A percentile compares a stretch with the other conserved stretches of the same genome.
Evolutionary conservation across 2,888 invertebrate species (phyloP).

Genomic region (Eupsilia transversa): DNA sequence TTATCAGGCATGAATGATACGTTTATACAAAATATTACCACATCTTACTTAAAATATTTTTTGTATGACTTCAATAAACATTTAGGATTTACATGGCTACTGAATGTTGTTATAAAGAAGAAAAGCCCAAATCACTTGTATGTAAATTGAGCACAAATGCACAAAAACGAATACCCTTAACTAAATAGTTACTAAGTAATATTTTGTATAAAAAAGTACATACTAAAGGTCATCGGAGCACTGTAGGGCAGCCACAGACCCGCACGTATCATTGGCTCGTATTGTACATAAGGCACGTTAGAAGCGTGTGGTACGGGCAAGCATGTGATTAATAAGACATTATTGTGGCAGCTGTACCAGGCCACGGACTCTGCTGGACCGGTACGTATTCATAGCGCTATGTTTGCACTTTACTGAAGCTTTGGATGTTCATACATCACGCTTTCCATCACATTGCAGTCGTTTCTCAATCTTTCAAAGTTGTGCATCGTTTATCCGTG

Average conservation of each 20-base stretch:
- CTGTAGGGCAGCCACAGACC: conserved; percentile 39
- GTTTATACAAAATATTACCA: conserved; percentile 58
- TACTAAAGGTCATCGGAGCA: conserved; percentile 42
- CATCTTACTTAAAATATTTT: not conserved
- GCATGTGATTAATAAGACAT: conserved; percentile 86
- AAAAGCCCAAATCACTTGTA: not conserved
- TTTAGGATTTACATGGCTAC: not conserved
- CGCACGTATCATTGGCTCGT: conserved; percentile 54
- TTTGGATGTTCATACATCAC: conserved; percentile 68
- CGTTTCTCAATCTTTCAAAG: conserved; percentile 45
- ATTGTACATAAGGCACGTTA: conserved; percentile 58
- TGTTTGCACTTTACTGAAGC: conserved; percentile 72
- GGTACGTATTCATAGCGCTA: conserved; percentile 81
- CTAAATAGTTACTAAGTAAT: conserved; percentile 30
- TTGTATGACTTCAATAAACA: not conserved
- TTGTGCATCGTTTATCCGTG: conserved; percentile 1
- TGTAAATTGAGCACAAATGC: conserved; percentile 20
- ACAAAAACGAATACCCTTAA: conserved; percentile 1
- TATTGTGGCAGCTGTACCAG: conserved; percentile 90
- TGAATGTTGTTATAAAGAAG: not conserved
- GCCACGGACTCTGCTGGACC: conserved; percentile 87
- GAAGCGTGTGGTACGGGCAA: conserved; percentile 58
- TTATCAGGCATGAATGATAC: conserved; percentile 7
- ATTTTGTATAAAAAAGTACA: conserved; percentile 58
- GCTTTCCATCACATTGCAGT: conserved; percentile 58